phyloP scores from a whole-genome alignment of 2,888 invertebrate species.

The Eledone cirrhosa region DNA sequence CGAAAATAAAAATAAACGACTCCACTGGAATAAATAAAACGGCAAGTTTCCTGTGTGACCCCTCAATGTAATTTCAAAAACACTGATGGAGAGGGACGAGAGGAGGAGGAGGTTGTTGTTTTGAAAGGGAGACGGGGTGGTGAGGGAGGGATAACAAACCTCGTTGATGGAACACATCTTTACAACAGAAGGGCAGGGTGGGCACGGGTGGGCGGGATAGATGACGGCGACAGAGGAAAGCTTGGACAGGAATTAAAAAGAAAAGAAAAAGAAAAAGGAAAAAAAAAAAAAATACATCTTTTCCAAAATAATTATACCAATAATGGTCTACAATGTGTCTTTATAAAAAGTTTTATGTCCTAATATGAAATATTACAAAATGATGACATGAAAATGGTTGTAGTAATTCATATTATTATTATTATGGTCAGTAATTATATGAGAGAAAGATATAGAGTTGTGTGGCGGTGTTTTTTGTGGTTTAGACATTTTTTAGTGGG shows the following conservation, averaged over 20 bases:
- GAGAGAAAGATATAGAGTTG: background rate
- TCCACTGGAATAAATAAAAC: conserved; percentile 20
- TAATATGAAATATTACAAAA: conserved; percentile 29
- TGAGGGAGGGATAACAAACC: too few relatives aligned
- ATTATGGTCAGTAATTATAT: conserved; percentile 6
- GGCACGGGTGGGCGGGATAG: background rate
- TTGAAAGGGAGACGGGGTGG: background rate
- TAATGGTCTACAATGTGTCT: conserved; percentile 29
- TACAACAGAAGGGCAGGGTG: too few relatives aligned
- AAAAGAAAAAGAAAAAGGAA: background rate
- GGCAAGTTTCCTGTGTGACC: background rate
- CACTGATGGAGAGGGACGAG: background rate
- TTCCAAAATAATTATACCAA: conserved; percentile 20
- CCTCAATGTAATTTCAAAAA: background rate
- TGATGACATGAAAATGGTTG: conserved; percentile 26
- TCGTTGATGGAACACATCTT: too few relatives aligned
- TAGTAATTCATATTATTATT: background rate
- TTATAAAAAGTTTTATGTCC: conserved; percentile 28
- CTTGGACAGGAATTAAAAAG: background rate
- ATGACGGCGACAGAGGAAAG: background rate
- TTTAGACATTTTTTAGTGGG: too few relatives aligned
- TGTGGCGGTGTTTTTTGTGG: too few relatives aligned
- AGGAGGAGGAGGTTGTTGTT: background rate
- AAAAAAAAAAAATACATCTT: background rate
- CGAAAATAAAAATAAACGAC: background rate